A percentile compares a stretch with the other conserved stretches of the same genome.
Conservation (phyloP, 2,797 vertebrate genomes). For the Cryptoblepharus egeriae region DNA sequence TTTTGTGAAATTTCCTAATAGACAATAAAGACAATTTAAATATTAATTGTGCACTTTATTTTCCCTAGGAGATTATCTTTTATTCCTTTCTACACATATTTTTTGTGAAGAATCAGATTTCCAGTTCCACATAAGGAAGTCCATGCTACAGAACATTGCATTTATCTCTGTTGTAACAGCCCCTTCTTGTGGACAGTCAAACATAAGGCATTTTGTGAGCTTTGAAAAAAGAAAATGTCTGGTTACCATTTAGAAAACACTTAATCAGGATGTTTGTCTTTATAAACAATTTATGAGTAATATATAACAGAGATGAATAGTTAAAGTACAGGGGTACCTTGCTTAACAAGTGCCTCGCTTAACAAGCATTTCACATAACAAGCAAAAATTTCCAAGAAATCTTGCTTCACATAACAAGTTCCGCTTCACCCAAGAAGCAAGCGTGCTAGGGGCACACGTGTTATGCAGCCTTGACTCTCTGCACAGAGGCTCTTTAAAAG, state of each 20-base stretch:
- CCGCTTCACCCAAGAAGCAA: too few species aligned
- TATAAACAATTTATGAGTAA: neutral
- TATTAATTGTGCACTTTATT: neutral
- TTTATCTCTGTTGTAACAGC: conserved; percentile 60
- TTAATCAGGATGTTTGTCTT: conserved; percentile 16
- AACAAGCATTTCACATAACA: too few species aligned
- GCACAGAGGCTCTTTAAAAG: too few species aligned
- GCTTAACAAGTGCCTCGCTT: too few species aligned
- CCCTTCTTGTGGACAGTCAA: conserved; percentile 71
- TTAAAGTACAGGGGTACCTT: too few species aligned
- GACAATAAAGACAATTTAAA: neutral
- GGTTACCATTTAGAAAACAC: conserved; percentile 3
- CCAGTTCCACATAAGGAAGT: neutral
- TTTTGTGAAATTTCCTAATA: neutral
- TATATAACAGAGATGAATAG: neutral
- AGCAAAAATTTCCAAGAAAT: too few species aligned
- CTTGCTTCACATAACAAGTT: too few species aligned
- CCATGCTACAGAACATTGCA: conserved; percentile 26
- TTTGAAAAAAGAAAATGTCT: neutral
- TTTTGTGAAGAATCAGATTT: conserved; percentile 18
- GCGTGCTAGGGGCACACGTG: too few species aligned
- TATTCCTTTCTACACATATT: conserved; percentile 3
- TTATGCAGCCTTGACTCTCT: too few species aligned
- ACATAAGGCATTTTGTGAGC: conserved; percentile 16
- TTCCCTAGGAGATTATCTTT: conserved; percentile 5